A percentile compares a stretch with the other conserved stretches of the same genome.
Conservation (phyloP, 1,140 invertebrate species). For the Aradophagus sp. region DNA sequence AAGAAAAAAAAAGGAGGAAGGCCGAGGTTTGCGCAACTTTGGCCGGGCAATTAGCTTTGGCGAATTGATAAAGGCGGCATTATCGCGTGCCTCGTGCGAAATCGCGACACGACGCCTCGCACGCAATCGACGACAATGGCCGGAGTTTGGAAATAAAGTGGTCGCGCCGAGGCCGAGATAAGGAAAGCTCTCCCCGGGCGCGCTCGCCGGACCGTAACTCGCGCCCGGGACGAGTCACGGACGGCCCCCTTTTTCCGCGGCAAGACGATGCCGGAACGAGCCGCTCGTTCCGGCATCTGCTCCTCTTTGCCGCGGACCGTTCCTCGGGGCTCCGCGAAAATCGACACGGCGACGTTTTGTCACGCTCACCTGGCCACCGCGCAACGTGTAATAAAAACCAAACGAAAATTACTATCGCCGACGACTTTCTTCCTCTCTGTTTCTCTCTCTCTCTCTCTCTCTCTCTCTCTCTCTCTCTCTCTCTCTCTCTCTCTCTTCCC, state of each 20-base stretch:
- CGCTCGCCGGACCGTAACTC: slow-evolving; percentile 67
- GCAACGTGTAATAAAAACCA: slow-evolving; percentile 22
- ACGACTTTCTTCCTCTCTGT: too few species aligned
- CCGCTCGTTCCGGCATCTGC: slow-evolving; percentile 62
- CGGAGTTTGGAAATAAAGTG: slow-evolving; percentile 28
- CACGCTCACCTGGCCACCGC: slow-evolving; percentile 16
- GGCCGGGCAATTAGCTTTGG: too few species aligned
- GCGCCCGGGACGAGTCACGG: slow-evolving; percentile 62
- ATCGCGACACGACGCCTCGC: slow-evolving; percentile 20
- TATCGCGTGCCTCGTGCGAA: too few species aligned
- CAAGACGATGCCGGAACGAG: too few species aligned
- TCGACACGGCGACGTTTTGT: slow-evolving; percentile 10
- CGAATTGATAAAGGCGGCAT: too few species aligned
- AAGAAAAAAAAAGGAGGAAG: too few species aligned
- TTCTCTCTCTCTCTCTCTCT: too few species aligned
- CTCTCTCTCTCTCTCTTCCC: too few species aligned
- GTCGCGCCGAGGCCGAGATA: slow-evolving; percentile 45
- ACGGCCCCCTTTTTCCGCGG: slow-evolving; percentile 43
- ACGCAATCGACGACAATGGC: slow-evolving; percentile 26
- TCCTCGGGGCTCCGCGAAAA: slow-evolving; percentile 8
- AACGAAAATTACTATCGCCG: slow-evolving; percentile 25
- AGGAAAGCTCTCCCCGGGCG: slow-evolving; percentile 62
- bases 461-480: too few species aligned
- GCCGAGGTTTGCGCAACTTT: too few species aligned
- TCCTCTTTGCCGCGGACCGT: slow-evolving; percentile 6